Conservation (phyloP, 2,888 invertebrate genomes). For the Sinodicranocentrus sp. region DNA sequence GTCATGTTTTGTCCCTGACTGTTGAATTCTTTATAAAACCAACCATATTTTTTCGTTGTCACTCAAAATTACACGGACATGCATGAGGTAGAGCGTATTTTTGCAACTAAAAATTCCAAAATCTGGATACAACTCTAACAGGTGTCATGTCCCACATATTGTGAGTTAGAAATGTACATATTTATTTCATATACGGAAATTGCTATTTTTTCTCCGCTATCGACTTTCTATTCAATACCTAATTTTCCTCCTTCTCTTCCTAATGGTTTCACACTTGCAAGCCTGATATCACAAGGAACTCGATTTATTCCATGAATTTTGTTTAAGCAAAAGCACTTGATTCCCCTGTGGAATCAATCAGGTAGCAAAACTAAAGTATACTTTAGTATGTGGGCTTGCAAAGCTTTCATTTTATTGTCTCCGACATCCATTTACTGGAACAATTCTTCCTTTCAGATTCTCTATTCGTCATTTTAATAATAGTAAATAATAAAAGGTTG, state of each 20-base stretch:
- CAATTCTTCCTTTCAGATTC: not conserved
- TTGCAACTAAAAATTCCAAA: not conserved
- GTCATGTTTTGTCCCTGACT: too few relatives aligned
- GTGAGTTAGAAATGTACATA: not conserved
- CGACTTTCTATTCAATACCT: not conserved
- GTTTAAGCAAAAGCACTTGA: constrained; percentile 33
- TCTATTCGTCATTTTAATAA: not conserved
- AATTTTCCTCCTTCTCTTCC: not conserved
- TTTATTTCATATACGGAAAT: too few relatives aligned
- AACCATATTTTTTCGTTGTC: not conserved
- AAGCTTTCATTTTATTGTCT: not conserved
- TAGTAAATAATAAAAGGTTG: not conserved
- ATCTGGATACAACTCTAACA: not conserved
- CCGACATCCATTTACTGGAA: not conserved
- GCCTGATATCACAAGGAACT: not conserved
- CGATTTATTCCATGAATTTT: constrained; percentile 64
- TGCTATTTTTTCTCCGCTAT: too few relatives aligned
- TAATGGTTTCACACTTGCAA: not conserved
- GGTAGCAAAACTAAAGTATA: not conserved
- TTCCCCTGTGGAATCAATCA: constrained; percentile 60
- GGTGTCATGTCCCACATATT: constrained; percentile 23
- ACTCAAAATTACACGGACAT: not conserved
- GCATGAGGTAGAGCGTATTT: too few relatives aligned
- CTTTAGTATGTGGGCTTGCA: not conserved
- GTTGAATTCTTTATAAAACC: not conserved